Evolutionary conservation across 2,888 invertebrate species (phyloP), one percentile per base, ranked within the genome.

Genomic region (Thereva unica): DNA sequence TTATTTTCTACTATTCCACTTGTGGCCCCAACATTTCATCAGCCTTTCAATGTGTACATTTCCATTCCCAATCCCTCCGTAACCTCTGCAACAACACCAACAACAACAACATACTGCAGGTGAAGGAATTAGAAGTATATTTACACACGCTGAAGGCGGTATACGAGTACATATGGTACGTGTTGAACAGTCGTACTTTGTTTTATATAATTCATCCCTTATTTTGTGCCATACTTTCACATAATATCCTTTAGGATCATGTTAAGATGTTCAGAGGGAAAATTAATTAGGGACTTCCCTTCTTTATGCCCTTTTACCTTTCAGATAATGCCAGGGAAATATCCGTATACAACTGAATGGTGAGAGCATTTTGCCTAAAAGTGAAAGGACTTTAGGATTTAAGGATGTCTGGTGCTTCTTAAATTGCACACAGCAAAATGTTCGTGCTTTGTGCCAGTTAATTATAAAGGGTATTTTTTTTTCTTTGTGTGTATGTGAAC

Each of bases 211-310:
- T 56, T 34, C 55, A 23, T 42, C 7, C 42, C 42, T 42, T 56
- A 7, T 49, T 10, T 10, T 10, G 3, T 49, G 4, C 9, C 49
- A 49, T 59, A 38, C 47, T 23, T 23, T 23, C 23, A 23, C 23
- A 23, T 23, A 23, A 23, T 23, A 49, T 12, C 50, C 55, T 55
- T 35, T 40, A 53, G 57, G 10, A 35, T 64, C 56, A 67, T 49
- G 67, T 55, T 52, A 64, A 63, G 67, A 67, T 67, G 64, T 63
- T 50, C 42, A 42, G 64, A 64, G 49, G 64, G 45, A 64, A 67
- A 67, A 67, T 67, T 67, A 67, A 67, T 67, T 67, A 67, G 52
- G 50, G 67, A 23, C 23, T 45, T 67, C 53, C 52, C 64, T 55
- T 49, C 65, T 42, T 59, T 53, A 66, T 50, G 57, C 57, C 44